A percentile compares a stretch with the other conserved stretches of the same genome.
Conservation (phyloP, 2,113 vertebrate genomes). For the human region GRCh38 chr11:15994501-15995000, state of each 20-base stretch:
- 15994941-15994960: not conserved
- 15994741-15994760: not conserved
- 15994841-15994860: not conserved
- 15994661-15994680: not conserved
- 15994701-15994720: slow-evolving; percentile 15
- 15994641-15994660: not conserved
- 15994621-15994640: slow-evolving; percentile 1
- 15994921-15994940: slow-evolving; percentile 6
- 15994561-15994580: slow-evolving; percentile 5
- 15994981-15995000: not conserved
- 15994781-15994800: not conserved
- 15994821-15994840: not conserved
- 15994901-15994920: slow-evolving; percentile 1
- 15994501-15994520: slow-evolving; percentile 11
- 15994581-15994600: slow-evolving; percentile 25
- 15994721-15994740: not conserved
- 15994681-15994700: not conserved
- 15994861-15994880: not conserved
- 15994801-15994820: slow-evolving; percentile 16
- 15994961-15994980: slow-evolving; percentile 11
- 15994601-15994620: slow-evolving; percentile 12
- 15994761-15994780: not conserved
- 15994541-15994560: not conserved
- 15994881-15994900: not conserved
- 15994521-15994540: slow-evolving; percentile 3